Percentiles rank a stretch among this genome's conserved stretches.
Conservation (phyloP, 1,140 invertebrate genomes). For the Acromyrmex heyeri region DNA sequence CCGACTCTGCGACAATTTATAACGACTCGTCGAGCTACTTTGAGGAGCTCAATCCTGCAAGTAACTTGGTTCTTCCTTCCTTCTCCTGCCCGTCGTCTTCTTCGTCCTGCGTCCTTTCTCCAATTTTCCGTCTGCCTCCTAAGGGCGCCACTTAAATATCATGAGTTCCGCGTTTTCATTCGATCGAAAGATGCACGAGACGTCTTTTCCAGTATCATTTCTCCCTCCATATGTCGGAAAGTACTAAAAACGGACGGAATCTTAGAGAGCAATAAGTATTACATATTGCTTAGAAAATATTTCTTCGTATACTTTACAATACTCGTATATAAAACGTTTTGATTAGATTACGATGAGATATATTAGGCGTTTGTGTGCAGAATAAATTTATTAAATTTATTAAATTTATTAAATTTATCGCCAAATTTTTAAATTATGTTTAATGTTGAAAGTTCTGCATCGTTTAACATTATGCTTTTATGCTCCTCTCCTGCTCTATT, state of each 20-base stretch:
- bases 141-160: slow-evolving; percentile 52
- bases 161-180: slow-evolving; percentile 38
- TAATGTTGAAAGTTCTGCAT: no score
- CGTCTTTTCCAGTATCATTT: slow-evolving; percentile 13
- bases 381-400: no score
- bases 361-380: not conserved
- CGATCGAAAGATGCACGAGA: slow-evolving; percentile 15
- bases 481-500: no score
- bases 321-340: not conserved
- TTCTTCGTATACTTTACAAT: not conserved
- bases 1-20: slow-evolving; percentile 73
- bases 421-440: no score
- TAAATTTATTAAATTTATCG: no score
- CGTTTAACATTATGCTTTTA: no score
- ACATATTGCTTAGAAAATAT: not conserved
- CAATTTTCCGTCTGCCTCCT: not conserved
- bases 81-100: not conserved
- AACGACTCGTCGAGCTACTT: slow-evolving; percentile 75
- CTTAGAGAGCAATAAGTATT: not conserved
- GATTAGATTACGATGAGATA: not conserved
- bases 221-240: not conserved
- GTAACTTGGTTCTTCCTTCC: slow-evolving; percentile 40
- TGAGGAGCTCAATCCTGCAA: slow-evolving; percentile 60
- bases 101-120: slow-evolving; percentile 39
- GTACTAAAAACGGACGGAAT: not conserved